Evolutionary conservation across 2,113 vertebrate genomes (phyloP).

Genomic region (Barbus barbus): DNA sequence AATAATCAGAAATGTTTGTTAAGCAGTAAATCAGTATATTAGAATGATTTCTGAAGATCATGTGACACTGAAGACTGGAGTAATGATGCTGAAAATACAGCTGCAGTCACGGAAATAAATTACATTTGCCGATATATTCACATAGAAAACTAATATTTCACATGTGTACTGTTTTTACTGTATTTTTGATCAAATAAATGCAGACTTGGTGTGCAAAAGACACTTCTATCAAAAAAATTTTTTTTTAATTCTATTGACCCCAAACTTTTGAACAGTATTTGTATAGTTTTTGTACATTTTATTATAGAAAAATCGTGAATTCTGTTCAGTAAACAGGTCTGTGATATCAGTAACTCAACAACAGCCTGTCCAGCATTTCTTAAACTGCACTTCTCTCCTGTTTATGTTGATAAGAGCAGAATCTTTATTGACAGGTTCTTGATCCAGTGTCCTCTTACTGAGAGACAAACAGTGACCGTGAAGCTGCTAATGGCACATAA

Average conservation of each 20-base stretch:
- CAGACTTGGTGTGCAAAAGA: background rate
- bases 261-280: background rate
- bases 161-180: too few relatives aligned
- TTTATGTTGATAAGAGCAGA: constrained; percentile 11
- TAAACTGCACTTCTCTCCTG: background rate
- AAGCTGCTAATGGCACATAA: background rate
- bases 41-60: background rate
- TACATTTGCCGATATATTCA: too few relatives aligned
- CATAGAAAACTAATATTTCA: background rate
- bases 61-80: background rate
- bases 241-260: background rate
- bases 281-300: too few relatives aligned
- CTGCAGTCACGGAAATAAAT: background rate
- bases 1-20: too few relatives aligned
- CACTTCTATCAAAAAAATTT: too few relatives aligned
- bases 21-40: background rate
- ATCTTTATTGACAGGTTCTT: background rate
- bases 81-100: background rate
- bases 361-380: background rate
- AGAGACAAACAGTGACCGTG: background rate
- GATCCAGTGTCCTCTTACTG: background rate
- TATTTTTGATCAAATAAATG: background rate
- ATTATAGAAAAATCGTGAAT: background rate
- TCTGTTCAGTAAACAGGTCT: background rate
- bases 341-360: background rate